Evolutionary conservation across 1,140 invertebrate species (phyloP), one percentile per base, ranked within the genome.

Genomic region (Drosophila tropicalis): DNA sequence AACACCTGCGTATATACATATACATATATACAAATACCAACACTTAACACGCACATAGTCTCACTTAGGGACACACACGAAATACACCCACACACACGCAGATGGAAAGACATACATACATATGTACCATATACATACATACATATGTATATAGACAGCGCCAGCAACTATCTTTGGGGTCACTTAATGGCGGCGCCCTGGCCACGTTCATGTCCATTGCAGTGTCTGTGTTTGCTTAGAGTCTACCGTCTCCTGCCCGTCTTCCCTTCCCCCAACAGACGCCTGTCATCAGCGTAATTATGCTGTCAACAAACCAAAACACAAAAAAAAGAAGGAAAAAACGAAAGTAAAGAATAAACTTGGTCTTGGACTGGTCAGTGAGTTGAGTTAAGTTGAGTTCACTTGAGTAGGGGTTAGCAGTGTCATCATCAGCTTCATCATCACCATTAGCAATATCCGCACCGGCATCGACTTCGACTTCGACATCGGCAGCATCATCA

Each of bases 241-340:
- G 67, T 71, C 75, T 72, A 25, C 61, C 15, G 39, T 17, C 47
- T 34, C 13, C 29, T 5, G 9, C 36, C 13, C 17, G 0, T 13
- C 22, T 22, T n/a, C 36, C 62, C 12, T 39, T 15, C 34, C 25
- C 41, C 57, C 39, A 36, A 32, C 67, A 57, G 67, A 70, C 51
- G 68, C 47, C 64, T 80, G 65, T 82, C 80, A 83, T 77, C 84
- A 79, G 71, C 84, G 76, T 89, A 89, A 87, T 87, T 89, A 87
- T 87, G 83, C 80, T 87, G 83, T 89, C 83, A 87, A 87, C 83
- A 83, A 80, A 86, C 44, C 44, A 51, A 51, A 51, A 51, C 44
- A 75, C 32, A 57, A 57, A 57, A 29, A 54, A 54, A 12, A 25
- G 3, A 4, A 25, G 3, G 4, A 25, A 56, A 67, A 61, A 55